phyloP scores from a whole-genome alignment of 1,140 invertebrate species.

The Ditylenchus dipsaci region DNA sequence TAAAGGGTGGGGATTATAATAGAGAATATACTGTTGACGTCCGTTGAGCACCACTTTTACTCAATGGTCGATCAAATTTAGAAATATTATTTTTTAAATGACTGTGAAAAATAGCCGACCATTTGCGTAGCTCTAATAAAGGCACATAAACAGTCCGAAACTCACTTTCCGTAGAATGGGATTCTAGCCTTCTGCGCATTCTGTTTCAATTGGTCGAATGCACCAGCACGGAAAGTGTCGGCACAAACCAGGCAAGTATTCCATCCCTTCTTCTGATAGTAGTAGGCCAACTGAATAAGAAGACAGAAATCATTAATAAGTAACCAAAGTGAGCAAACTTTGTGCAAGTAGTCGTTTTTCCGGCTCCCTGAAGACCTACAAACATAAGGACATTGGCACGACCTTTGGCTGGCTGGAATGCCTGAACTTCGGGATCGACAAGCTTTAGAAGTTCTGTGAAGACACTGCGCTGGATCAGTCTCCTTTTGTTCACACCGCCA shows the following conservation, averaged over 20 bases:
- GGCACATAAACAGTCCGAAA: neutral
- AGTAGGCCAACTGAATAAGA: constrained; percentile 74
- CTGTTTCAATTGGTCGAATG: constrained; percentile 99
- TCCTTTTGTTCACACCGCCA: constrained; percentile 91
- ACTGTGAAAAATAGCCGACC: neutral
- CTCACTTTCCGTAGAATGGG: constrained; percentile 97
- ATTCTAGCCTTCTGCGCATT: constrained; percentile 99
- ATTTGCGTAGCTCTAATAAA: neutral
- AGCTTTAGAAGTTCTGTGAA: constrained; percentile 97
- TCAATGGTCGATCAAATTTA: no score
- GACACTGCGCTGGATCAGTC: constrained; percentile 97
- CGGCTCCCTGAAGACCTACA: constrained; percentile 93
- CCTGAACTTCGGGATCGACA: constrained; percentile 95
- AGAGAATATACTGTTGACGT: no score
- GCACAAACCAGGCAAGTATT: constrained; percentile 98
- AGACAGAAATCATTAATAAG: constrained; percentile 4
- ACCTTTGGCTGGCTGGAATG: constrained; percentile 90
- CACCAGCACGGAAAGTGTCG: constrained; percentile 98
- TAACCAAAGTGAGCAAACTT: constrained; percentile 62
- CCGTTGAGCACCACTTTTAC: no score
- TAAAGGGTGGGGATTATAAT: no score
- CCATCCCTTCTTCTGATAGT: constrained; percentile 96
- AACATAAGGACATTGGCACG: constrained; percentile 97
- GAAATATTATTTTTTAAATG: no score
- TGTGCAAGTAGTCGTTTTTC: constrained; percentile 99